These are phyloP conservation scores for Porites cylindrica DNA, from an alignment of 92 coral and sea anemone genomes.

Conservation along the genomic window DNA sequence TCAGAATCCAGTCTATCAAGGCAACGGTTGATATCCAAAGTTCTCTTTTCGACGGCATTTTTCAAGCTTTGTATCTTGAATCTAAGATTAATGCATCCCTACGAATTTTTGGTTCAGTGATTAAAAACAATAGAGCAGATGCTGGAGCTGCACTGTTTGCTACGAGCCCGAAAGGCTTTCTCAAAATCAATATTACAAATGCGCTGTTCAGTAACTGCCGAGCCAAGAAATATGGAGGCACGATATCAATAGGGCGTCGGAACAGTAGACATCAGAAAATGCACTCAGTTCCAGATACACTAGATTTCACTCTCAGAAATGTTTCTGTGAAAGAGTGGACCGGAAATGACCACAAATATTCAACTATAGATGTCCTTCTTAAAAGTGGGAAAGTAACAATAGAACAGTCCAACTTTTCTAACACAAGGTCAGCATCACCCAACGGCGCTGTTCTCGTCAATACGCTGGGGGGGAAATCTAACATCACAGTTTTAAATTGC, in stretches of 20 bases:
- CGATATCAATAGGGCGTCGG: background rate
- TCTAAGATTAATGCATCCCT: background rate
- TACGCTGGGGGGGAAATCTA: conserved; percentile 12
- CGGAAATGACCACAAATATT: background rate
- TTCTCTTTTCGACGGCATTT: background rate
- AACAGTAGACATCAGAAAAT: background rate
- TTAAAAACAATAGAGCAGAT: background rate
- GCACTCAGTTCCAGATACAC: background rate
- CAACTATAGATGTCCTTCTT: conserved; percentile 7
- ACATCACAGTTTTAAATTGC: conserved; percentile 14
- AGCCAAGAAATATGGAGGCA: conserved; percentile 15
- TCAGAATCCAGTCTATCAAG: background rate
- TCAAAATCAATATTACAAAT: background rate
- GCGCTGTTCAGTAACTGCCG: background rate
- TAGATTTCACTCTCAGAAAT: conserved; percentile 7
- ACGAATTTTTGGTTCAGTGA: background rate
- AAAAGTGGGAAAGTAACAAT: background rate
- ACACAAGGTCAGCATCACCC: background rate
- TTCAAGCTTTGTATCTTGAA: conserved; percentile 4
- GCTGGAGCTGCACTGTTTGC: conserved; percentile 10
- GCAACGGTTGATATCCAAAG: conserved; percentile 1
- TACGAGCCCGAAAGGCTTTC: background rate
- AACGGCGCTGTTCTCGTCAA: background rate
- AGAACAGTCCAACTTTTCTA: conserved; percentile 5
- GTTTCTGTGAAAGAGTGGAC: background rate